phyloP scores from a whole-genome alignment of 2,888 invertebrate genomes.

The Diaprepes abbreviatus region DNA sequence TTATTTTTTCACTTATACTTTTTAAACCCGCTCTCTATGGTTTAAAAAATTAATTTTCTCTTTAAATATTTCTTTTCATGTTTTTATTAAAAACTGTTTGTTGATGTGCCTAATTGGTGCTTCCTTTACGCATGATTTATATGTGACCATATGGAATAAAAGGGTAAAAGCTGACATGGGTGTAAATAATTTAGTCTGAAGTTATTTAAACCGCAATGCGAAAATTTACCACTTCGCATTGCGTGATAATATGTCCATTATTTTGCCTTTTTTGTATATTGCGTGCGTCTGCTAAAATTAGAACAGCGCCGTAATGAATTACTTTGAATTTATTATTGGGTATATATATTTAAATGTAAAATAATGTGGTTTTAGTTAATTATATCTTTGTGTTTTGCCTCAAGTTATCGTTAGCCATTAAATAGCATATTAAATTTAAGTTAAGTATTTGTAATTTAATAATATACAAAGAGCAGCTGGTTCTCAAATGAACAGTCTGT shows the following conservation, averaged over 20 bases:
- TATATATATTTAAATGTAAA: not conserved
- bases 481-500: too few species aligned
- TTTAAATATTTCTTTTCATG: too few species aligned
- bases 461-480: too few species aligned
- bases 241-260: not conserved
- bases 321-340: constrained; percentile 2
- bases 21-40: too few species aligned
- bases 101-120: too few species aligned
- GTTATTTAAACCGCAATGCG: constrained; percentile 9
- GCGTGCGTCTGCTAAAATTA: not conserved
- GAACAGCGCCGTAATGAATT: not conserved
- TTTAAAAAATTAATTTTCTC: too few species aligned
- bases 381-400: not conserved
- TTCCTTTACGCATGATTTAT: too few species aligned
- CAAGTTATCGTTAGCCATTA: too few species aligned
- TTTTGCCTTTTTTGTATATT: constrained; percentile 3
- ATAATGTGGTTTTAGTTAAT: not conserved
- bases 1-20: too few species aligned
- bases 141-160: not conserved
- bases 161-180: not conserved
- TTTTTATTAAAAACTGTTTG: too few species aligned
- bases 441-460: too few species aligned
- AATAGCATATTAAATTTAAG: too few species aligned
- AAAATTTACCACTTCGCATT: constrained; percentile 1
- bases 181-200: constrained; percentile 1